Evolutionary conservation across 2,888 invertebrate genomes (phyloP), one percentile per base, ranked within the genome.

Genomic region (Archaeoteleia sp.): DNA sequence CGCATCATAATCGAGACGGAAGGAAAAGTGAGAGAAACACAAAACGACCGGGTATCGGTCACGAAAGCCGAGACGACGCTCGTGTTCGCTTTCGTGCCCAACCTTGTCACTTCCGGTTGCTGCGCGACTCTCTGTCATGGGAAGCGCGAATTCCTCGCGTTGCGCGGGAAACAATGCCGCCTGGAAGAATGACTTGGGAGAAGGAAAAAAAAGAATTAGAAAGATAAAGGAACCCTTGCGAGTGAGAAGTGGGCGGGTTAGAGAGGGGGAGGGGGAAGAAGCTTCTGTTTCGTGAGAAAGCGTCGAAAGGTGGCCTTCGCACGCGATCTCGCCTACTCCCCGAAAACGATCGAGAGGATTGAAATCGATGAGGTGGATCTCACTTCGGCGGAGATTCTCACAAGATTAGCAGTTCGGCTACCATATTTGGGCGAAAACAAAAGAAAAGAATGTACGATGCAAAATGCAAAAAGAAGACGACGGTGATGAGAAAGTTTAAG

Each of bases 211-310:
- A 53, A 51, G 39, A 49, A 39, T 45, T 25, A 65, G 63, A 54
- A 35, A 58, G 55, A 58, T 48, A 45, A 60, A 53, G 27, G 46
- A 17, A n/a, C n/a, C n/a, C n/a, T n/a, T n/a, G n/a, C n/a, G 8
- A 45, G 30, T 17, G 27, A 25, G 29, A 39, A 42, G 32, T 29
- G 34, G 23, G 51, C 13, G 46, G 37, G 45, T 37, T 42, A 51
- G 45, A 61, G 45, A 49, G 51, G 34, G 43, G 45, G 63, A 55
- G 61, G 53, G 58, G 62, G 60, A 67, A 67, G 32, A 7, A 14
- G 37, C 55, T 46, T 43, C 29, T 49, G 49, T 51, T 51, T 60
- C 60, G 49, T 60, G 60, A 60, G 60, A 60, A 60, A 42, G 10
- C 35, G 48, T 6, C 32, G 40, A 13, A 20, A 58, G 30, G 9